Evolutionary conservation across 2,888 invertebrate genomes (phyloP).

Genomic region (Sinotaia quadrata): DNA sequence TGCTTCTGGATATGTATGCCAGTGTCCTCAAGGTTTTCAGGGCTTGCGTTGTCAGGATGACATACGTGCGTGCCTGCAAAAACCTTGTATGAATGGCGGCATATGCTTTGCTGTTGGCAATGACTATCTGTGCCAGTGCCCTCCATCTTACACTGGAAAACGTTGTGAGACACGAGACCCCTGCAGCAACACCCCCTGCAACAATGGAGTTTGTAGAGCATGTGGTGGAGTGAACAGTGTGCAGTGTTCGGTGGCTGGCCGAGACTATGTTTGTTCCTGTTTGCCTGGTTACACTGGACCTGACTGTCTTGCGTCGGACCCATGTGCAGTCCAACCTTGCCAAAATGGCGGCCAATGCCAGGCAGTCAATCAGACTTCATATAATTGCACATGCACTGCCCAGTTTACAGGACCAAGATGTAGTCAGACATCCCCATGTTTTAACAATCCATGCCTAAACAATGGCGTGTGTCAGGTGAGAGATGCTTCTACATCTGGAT

Average conservation of each 20-base stretch:
- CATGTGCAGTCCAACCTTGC: neutral
- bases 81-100: conserved; percentile 23
- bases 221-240: neutral
- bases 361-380: conserved; percentile 32
- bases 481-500: neutral
- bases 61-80: neutral
- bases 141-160: neutral
- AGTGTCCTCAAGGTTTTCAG: conserved; percentile 16
- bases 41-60: conserved; percentile 19
- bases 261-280: conserved; percentile 14
- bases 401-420: neutral
- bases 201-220: conserved; percentile 43
- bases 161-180: conserved; percentile 38
- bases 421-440: neutral
- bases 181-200: conserved; percentile 44
- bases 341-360: conserved; percentile 50
- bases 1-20: conserved; percentile 11
- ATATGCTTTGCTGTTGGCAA: conserved; percentile 6
- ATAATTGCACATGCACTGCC: neutral
- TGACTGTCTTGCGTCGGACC: conserved; percentile 4
- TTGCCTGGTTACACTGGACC: conserved; percentile 18
- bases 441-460: neutral
- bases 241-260: conserved; percentile 3
- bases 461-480: neutral
- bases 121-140: neutral